Base-by-base conservation (phyloP, 2,113 vertebrate species). In the Redunca redunca region DNA sequence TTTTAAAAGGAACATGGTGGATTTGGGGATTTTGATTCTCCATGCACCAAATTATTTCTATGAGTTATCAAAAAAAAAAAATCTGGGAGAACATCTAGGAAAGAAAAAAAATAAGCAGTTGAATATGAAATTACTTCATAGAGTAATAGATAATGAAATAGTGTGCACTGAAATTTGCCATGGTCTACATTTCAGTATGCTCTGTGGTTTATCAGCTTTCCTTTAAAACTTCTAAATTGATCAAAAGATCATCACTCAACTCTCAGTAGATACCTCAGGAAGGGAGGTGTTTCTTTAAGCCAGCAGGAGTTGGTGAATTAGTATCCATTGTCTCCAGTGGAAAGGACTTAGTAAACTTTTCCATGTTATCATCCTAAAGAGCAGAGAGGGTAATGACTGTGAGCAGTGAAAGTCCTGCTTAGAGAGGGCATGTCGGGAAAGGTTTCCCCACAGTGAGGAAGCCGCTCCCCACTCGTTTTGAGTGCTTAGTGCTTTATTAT, bases 401-500 rank as follows among this genome's bases (percentile, higher is more conserved):
- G 13, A 28, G 25, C 53, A 97, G 82, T 6, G 43, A 97, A 90
- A 77, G 15, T 92, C 52, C 40, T 88, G 58, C 94, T 83, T 55
- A 78, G 84, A 77, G 60, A 87, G 4, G 71, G 0, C 46, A 78
- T 88, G 53, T 14, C 92, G 23, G 55, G 88, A 93, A 97, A 96
- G 96, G 26, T 30, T 88, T 48, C 36, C 10, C 30, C 82, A 58
- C 55, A 83, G 62, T 19, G 40, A 87, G 95, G 62, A 88, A 58
- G 25, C 91, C 92, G 14, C 33, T 89, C 57, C 60, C 67, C 1
- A 55, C 91, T 90, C 33, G 17, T 95, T 88, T 58, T 48, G 74
- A 83, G 94, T n/a, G 90, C 93, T 57, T 62, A 92, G 97, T 97
- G 97, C 97, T 98, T 98, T 97, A 71, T 92, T 95, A 82, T 90